Evolutionary conservation across 2,888 invertebrate species (phyloP), one percentile per base, ranked within the genome.

Genomic region (Drosophila pegasa): DNA sequence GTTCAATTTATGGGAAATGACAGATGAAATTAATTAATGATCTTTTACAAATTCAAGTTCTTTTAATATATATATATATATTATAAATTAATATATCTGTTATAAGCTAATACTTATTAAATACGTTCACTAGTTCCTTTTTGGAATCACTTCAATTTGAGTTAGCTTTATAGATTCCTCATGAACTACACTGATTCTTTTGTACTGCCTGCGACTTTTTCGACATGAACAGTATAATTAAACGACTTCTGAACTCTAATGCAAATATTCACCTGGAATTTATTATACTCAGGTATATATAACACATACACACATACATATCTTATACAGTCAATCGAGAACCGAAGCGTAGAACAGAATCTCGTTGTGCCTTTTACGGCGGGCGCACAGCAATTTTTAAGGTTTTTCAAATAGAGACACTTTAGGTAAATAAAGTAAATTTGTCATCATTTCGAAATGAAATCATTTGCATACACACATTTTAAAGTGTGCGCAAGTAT

Each of bases 361-460:
- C 27, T 51, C 3, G 18, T 4, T 12, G 31, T 38, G 41, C 22
- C 41, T 31, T 52, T 43, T 64, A 37, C 22, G 38, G 22, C 43
- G n/a, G 38, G 18, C 54, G 9, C 40, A 38, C 22, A 31, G 18
- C 40, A 54, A 22, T 37, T 56, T 68, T 37, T 33, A 20, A 47
- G 38, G 25, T 8, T 55, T 38, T 45, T 31, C 33, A 45, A 16
- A 38, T 71, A 12, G 27, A 9, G 33, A 33, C 8, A 18, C 14
- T 35, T 31, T 16, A 52, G 16, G 31, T 16, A 18, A 16, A 40
- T 27, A 22, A 50, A 40, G n/a, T 14, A 37, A 51, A 50, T 20
- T 58, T 57, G 57, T 75, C 57, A 54, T 31, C 54, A 55, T 20
- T 41, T 45, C 33, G n/a, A 67, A 43, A 43, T 45, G 27, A 22